A percentile compares a stretch with the other conserved stretches of the same genome.
Evolutionary conservation across 1,140 invertebrate genomes (phyloP).

Genomic region (Kradibia gibbosae): DNA sequence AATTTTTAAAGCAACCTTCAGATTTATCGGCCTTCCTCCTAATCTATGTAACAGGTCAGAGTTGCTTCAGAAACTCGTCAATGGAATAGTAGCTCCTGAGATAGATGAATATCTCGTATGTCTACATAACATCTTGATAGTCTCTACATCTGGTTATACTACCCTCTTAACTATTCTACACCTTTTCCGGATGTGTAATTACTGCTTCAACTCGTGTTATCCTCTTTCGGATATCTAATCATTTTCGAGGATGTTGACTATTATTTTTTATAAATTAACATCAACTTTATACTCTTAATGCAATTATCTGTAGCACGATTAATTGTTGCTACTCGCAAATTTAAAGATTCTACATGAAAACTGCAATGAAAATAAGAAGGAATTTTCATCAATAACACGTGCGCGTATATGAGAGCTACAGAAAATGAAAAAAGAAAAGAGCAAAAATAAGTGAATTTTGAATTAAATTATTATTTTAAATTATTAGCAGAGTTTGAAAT

Average conservation of each 20-base stretch:
- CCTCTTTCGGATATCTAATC: neutral
- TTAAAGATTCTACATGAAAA: neutral
- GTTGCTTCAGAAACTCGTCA: neutral
- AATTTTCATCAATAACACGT: neutral
- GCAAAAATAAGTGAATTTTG: neutral
- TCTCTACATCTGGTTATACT: conserved; percentile 2
- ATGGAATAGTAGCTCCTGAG: conserved; percentile 5
- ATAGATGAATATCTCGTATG: conserved; percentile 6
- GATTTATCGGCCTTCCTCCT: neutral
- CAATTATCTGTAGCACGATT: too few species aligned
- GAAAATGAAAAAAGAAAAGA: neutral
- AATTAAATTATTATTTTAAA: neutral
- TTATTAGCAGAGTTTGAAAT: neutral
- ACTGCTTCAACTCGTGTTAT: neutral
- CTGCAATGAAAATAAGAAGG: neutral
- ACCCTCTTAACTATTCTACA: neutral
- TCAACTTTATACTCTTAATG: neutral
- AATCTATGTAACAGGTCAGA: neutral
- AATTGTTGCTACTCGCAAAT: too few species aligned
- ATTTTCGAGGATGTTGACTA: neutral
- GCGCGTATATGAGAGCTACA: neutral
- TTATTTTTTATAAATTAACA: neutral
- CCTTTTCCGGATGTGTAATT: conserved; percentile 20
- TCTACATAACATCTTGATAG: conserved; percentile 5
- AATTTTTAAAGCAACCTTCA: neutral